Evolutionary conservation across 2,113 vertebrate species (phyloP).

Genomic region (Corythornis madagascariensis): DNA sequence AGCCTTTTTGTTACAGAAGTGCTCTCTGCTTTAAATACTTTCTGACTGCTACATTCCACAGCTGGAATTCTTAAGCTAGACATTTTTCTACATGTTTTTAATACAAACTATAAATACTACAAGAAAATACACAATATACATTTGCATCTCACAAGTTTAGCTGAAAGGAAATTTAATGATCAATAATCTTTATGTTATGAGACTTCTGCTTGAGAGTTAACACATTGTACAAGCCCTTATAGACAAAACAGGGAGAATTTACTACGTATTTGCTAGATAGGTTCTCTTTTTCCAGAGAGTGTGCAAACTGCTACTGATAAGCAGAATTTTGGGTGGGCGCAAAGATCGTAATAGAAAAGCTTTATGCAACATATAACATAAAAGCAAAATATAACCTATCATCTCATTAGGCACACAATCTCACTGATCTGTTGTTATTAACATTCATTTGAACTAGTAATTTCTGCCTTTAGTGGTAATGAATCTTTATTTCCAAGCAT

Average conservation of each 20-base stretch:
- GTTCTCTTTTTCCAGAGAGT: neutral
- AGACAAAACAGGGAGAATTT: neutral
- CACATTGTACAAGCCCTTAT: neutral
- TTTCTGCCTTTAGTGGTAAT: constrained; percentile 47
- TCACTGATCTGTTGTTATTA: neutral
- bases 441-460: neutral
- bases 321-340: neutral
- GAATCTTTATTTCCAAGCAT: constrained; percentile 37
- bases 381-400: neutral
- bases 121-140: neutral
- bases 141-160: neutral
- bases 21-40: neutral
- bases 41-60: neutral
- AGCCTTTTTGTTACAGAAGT: neutral
- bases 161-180: neutral
- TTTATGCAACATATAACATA: neutral
- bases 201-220: neutral
- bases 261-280: neutral
- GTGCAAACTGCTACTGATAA: neutral
- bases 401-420: neutral
- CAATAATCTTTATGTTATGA: neutral
- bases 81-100: neutral
- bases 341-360: neutral
- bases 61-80: neutral
- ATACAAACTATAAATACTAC: neutral